These are phyloP conservation scores for Eueremaeus valkanovi DNA, from an alignment of 2,888 invertebrate species.

Conservation along the genomic window DNA sequence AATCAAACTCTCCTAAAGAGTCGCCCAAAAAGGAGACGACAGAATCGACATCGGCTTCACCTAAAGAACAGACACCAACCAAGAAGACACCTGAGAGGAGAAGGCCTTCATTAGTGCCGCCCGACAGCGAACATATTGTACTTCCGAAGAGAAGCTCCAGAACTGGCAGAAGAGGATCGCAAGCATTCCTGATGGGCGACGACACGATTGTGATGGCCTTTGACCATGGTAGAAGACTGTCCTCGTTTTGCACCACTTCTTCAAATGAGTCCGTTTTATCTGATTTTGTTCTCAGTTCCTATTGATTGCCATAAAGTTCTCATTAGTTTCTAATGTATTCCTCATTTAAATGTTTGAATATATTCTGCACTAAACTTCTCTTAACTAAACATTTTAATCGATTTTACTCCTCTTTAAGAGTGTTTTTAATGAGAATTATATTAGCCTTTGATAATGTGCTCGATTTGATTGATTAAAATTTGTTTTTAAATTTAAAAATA, in stretches of 20 bases:
- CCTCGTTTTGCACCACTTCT: slow-evolving; percentile 39
- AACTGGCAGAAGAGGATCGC: slow-evolving; percentile 35
- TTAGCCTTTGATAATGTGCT: not conserved
- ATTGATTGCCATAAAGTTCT: too few species aligned
- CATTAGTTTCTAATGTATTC: too few species aligned
- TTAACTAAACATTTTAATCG: too few species aligned
- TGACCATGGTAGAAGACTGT: slow-evolving; percentile 35
- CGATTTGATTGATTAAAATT: not conserved
- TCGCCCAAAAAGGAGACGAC: slow-evolving; percentile 8
- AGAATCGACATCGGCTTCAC: slow-evolving; percentile 5
- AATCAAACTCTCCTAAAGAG: slow-evolving; percentile 5
- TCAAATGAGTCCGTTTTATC: slow-evolving; percentile 26
- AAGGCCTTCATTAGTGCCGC: slow-evolving; percentile 17
- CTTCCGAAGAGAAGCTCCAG: slow-evolving; percentile 11
- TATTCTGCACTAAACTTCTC: too few species aligned
- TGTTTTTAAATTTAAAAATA: not conserved
- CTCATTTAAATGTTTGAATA: too few species aligned
- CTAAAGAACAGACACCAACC: not conserved
- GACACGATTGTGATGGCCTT: slow-evolving; percentile 36
- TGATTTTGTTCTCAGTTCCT: too few species aligned
- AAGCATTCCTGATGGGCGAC: slow-evolving; percentile 36
- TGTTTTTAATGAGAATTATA: not conserved
- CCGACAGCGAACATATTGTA: slow-evolving; percentile 6
- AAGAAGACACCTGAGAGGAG: not conserved
- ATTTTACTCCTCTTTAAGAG: too few species aligned